Conservation (phyloP, 2,797 vertebrate species). For the Dipus sagitta region DNA sequence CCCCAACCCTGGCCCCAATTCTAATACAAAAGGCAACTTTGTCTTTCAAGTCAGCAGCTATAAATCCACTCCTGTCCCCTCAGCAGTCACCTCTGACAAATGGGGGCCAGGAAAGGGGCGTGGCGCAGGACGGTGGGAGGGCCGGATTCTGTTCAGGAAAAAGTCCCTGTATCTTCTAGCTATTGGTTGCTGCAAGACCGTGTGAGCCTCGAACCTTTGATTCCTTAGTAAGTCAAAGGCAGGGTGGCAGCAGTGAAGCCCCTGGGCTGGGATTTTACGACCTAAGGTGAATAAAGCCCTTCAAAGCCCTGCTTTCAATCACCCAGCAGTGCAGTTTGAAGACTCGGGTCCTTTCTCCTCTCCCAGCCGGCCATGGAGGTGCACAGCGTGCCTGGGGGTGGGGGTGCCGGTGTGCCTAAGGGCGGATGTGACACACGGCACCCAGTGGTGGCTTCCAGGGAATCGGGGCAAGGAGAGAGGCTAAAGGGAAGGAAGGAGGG, state of each 20-base stretch:
- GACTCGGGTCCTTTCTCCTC: not conserved
- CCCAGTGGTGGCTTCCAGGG: not conserved
- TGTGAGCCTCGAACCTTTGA: constrained; percentile 63
- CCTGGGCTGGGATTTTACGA: constrained; percentile 60
- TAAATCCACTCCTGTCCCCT: constrained; percentile 75
- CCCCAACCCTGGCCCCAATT: constrained; percentile 59
- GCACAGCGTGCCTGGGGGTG: not conserved
- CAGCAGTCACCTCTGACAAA: constrained; percentile 75
- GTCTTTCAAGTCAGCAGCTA: constrained; percentile 81
- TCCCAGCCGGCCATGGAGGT: not conserved
- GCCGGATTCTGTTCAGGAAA: constrained; percentile 66
- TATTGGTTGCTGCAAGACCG: not conserved
- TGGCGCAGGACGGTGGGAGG: not conserved
- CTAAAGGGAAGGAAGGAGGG: not conserved
- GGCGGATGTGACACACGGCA: not conserved
- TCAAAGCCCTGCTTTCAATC: constrained; percentile 37
- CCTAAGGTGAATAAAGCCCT: constrained; percentile 34
- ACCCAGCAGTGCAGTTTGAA: not conserved
- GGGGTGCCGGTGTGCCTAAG: not conserved
- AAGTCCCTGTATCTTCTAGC: constrained; percentile 63
- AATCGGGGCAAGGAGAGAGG: not conserved
- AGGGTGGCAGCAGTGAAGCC: not conserved
- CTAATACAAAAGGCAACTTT: constrained; percentile 83
- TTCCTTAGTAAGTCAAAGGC: constrained; percentile 39
- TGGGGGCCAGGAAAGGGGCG: constrained; percentile 33